These are phyloP conservation scores for Drosophila mauritiana DNA, from an alignment of 1,140 invertebrate species.

Conservation along the genomic window DNA sequence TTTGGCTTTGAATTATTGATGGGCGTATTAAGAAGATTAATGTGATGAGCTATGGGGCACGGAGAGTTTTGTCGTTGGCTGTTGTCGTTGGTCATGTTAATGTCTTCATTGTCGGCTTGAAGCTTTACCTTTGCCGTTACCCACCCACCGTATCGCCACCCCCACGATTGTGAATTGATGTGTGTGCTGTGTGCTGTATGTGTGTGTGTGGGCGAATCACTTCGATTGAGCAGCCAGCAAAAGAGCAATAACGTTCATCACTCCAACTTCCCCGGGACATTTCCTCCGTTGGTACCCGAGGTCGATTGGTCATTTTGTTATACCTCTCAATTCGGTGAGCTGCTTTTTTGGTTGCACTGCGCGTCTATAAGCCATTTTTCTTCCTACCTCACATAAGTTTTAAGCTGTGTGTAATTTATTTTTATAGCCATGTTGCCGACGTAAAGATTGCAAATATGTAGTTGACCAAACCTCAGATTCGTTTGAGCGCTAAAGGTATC, in stretches of 20 bases:
- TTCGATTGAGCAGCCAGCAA: slow-evolving; percentile 55
- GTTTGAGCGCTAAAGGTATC: slow-evolving; percentile 46
- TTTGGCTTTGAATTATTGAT: slow-evolving; percentile 82
- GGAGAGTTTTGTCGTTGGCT: slow-evolving; percentile 71
- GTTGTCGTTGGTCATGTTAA: slow-evolving; percentile 79
- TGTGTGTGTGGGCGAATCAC: slow-evolving; percentile 46
- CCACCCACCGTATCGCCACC: slow-evolving; percentile 1
- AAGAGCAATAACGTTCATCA: slow-evolving; percentile 77
- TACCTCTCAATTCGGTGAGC: slow-evolving; percentile 32
- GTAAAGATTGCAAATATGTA: slow-evolving; percentile 79
- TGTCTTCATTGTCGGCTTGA: slow-evolving; percentile 79
- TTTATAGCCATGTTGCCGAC: slow-evolving; percentile 74
- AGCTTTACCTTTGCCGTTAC: slow-evolving; percentile 70
- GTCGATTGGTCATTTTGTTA: slow-evolving; percentile 76
- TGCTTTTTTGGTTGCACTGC: slow-evolving; percentile 53
- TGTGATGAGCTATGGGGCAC: slow-evolving; percentile 75
- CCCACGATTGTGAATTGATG: slow-evolving; percentile 29
- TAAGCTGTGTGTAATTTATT: slow-evolving; percentile 81
- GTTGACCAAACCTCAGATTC: slow-evolving; percentile 53
- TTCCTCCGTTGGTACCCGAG: slow-evolving; percentile 32
- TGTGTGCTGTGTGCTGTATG: neutral
- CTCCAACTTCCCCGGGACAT: slow-evolving; percentile 27
- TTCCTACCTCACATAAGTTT: slow-evolving; percentile 75
- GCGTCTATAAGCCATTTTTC: slow-evolving; percentile 81
- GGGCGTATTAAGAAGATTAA: slow-evolving; percentile 83